Conservation (phyloP, 2,888 invertebrate species). For the Rhabditoides inermis region DNA sequence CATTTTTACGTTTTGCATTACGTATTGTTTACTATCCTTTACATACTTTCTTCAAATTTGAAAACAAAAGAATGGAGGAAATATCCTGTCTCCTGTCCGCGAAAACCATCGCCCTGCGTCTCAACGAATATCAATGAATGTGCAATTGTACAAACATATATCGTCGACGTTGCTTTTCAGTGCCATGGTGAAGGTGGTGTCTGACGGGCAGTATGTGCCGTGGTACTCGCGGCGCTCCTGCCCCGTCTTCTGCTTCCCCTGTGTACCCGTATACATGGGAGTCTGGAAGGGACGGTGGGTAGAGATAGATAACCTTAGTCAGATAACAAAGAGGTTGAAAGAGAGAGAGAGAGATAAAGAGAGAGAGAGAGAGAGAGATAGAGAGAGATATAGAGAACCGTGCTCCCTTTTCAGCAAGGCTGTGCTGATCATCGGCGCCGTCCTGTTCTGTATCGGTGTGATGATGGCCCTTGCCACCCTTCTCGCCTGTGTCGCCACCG, state of each 20-base stretch:
- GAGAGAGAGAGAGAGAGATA: too few species aligned
- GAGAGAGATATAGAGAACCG: too few species aligned
- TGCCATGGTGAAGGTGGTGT: slow-evolving; percentile 26
- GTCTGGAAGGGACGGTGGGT: slow-evolving; percentile 47
- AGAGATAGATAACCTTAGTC: too few species aligned
- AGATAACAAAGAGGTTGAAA: too few species aligned
- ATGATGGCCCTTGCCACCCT: slow-evolving; percentile 46
- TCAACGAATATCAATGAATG: too few species aligned
- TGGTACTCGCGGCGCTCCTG: slow-evolving; percentile 45
- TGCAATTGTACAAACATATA: too few species aligned
- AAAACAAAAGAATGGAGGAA: neutral
- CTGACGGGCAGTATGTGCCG: slow-evolving; percentile 42
- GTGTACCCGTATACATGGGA: slow-evolving; percentile 47
- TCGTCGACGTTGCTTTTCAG: too few species aligned
- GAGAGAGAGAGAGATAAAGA: too few species aligned
- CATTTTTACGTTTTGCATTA: too few species aligned
- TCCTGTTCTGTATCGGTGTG: slow-evolving; percentile 47
- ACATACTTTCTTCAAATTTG: neutral
- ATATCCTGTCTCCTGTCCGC: too few species aligned
- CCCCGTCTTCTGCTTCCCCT: slow-evolving; percentile 50
- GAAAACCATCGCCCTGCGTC: too few species aligned
- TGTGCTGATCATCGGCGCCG: slow-evolving; percentile 41
- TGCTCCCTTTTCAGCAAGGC: slow-evolving; percentile 27
- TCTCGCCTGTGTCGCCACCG: slow-evolving; percentile 47
- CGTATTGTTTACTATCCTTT: too few species aligned